These are phyloP conservation scores for Cephus spinipes DNA, from an alignment of 2,888 invertebrate species.

Conservation along the genomic window DNA sequence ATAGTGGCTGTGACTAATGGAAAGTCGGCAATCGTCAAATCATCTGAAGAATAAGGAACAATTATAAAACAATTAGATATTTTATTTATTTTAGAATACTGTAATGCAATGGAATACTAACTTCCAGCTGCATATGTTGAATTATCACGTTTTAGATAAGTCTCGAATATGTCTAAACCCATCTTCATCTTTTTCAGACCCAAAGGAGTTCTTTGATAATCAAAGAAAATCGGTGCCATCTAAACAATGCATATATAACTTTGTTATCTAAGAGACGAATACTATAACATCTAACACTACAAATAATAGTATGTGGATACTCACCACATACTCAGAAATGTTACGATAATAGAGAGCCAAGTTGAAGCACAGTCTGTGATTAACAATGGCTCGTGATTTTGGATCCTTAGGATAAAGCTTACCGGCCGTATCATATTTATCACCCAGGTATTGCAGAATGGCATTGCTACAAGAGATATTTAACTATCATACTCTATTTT, in stretches of 20 bases:
- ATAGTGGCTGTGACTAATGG: conserved; percentile 78
- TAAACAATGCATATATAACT: conserved; percentile 53
- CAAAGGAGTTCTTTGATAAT: conserved; percentile 76
- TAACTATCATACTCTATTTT: background rate
- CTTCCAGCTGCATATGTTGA: conserved; percentile 76
- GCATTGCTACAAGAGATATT: conserved; percentile 68
- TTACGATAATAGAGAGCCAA: conserved; percentile 80
- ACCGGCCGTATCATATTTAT: conserved; percentile 76
- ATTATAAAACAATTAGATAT: background rate
- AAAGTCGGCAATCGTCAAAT: conserved; percentile 82
- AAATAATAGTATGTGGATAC: conserved; percentile 39
- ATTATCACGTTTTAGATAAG: conserved; percentile 73
- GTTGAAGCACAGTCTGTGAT: conserved; percentile 84
- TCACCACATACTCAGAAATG: conserved; percentile 75
- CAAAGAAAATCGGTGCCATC: conserved; percentile 84
- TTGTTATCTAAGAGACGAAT: background rate
- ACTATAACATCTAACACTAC: background rate
- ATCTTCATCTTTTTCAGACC: conserved; percentile 78
- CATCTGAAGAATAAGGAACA: conserved; percentile 62
- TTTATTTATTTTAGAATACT: background rate
- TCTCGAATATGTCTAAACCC: conserved; percentile 75
- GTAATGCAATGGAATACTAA: conserved; percentile 43
- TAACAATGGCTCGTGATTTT: conserved; percentile 78
- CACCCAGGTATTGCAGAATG: conserved; percentile 79
- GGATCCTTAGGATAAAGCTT: conserved; percentile 80